These are phyloP conservation scores for Heliornis fulica DNA, from an alignment of 2,113 vertebrate genomes.

Conservation along the genomic window DNA sequence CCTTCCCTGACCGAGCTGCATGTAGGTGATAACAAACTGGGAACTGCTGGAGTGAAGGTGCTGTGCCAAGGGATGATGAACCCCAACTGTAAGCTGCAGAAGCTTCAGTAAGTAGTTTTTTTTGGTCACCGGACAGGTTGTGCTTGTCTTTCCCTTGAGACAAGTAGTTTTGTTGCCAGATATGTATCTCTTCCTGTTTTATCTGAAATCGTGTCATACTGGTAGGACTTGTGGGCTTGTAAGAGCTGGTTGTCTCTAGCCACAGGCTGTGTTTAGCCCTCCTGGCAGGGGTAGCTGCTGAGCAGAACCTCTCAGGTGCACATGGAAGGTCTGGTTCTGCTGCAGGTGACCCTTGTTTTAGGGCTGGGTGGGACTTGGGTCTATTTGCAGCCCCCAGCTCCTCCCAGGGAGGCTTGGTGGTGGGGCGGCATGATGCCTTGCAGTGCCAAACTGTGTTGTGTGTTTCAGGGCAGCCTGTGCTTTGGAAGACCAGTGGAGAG, in stretches of 20 bases:
- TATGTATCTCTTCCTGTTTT: not conserved
- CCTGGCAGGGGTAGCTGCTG: not conserved
- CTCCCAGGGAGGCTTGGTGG: fast-evolving
- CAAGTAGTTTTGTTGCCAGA: not conserved
- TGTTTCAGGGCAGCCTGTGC: not conserved
- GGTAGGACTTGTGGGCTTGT: not conserved
- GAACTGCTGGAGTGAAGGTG: slow-evolving; percentile 61
- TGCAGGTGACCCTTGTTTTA: not conserved
- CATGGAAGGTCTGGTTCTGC: not conserved
- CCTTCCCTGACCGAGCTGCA: slow-evolving; percentile 60
- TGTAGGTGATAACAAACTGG: slow-evolving; percentile 65
- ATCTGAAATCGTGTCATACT: not conserved
- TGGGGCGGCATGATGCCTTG: not conserved
- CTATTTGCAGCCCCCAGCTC: not conserved
- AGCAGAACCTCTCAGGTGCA: not conserved
- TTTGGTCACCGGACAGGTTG: not conserved
- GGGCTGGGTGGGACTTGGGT: not conserved
- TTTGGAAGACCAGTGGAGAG: not conserved
- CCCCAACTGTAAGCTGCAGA: slow-evolving; percentile 69
- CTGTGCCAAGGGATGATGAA: slow-evolving; percentile 73
- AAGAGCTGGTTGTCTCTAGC: not conserved
- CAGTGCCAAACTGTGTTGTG: not conserved
- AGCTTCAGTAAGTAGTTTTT: slow-evolving; percentile 67
- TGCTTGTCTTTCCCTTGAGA: not conserved
- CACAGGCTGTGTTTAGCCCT: not conserved